These are phyloP conservation scores for Gorsachius magnificus DNA, from an alignment of 2,797 vertebrate species.

Conservation along the genomic window DNA sequence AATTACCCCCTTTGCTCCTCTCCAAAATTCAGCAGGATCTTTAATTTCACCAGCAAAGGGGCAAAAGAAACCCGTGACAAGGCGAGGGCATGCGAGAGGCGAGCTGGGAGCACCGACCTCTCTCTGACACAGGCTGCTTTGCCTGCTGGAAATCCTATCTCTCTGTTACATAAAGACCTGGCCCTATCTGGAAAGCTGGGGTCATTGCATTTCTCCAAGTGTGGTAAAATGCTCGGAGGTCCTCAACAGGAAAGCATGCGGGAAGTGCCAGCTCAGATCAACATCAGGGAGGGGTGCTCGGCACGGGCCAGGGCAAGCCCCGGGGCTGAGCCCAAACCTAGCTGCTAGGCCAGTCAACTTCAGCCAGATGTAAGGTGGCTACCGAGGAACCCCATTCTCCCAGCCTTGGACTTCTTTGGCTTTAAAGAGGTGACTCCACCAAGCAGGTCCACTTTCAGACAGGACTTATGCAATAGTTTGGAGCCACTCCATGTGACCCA, in stretches of 20 bases:
- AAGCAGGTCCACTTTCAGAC: conserved; percentile 62
- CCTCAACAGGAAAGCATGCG: not conserved
- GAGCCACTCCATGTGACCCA: conserved; percentile 66
- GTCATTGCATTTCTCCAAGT: conserved; percentile 2
- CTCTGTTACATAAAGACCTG: conserved; percentile 44
- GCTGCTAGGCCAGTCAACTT: not conserved
- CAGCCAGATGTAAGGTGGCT: not conserved
- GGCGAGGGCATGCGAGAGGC: not conserved
- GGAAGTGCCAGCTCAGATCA: not conserved
- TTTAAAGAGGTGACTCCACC: conserved; percentile 26
- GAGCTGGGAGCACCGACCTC: conserved; percentile 8
- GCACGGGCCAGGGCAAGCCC: fast-evolving
- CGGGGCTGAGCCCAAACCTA: not conserved
- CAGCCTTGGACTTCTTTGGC: not conserved
- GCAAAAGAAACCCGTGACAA: not conserved
- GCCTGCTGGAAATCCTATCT: conserved; percentile 45
- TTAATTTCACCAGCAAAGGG: not conserved
- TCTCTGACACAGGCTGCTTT: not conserved
- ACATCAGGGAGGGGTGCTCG: not conserved
- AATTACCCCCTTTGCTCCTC: not conserved
- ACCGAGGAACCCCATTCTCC: not conserved
- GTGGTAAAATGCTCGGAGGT: conserved; percentile 40
- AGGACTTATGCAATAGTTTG: conserved; percentile 62
- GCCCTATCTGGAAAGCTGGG: conserved; percentile 40
- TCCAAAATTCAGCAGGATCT: not conserved